Base-by-base conservation (phyloP, 2,888 invertebrate genomes). In the Diaperis boleti region DNA sequence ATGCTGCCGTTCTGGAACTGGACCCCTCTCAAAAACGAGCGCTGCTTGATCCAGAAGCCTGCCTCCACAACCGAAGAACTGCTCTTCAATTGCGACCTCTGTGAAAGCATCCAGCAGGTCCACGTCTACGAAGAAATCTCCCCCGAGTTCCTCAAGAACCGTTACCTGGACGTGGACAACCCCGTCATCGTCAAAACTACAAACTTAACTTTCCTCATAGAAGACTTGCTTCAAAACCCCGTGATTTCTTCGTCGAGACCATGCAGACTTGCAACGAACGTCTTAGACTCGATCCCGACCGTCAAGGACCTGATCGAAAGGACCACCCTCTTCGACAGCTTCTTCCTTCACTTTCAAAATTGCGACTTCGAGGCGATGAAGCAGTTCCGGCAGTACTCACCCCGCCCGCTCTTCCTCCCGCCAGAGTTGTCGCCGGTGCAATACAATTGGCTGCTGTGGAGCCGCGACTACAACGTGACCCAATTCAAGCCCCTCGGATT, bases 271-370 rank as follows among this genome's bases (percentile, higher is more conserved):
- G 87, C 90, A 7, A 91, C 92, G 4, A 96, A 94, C 81, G 82
- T 94, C 2, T 62, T 69, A 14, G 71, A 66, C 37, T 72, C 68
- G 0, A 3, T 3, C 59, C 81, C 85, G 18, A 81, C 82, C 10
- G 79, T 82, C 0, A 83, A 83, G 67, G 81, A 83, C n/a, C 80
- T 85, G 14, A 80, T 82, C 1, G 75, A 83, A 54, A 85, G 84
- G 45, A 82, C 82, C 0, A 80, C 82, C 62, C 81, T 82, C 0
- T 86, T 86, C 37, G 83, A 85, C 0, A 87, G 87, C 72, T 94
- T 92, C 89, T 94, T 92, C 79, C 87, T 92, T 8, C 92, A 92
- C 72, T 90, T 95, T 84, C 92, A 95, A 79, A 96, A 95, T 79
- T 96, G 96, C 78, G 91, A 93, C 66, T 87, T 89, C 22, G 84